A percentile compares a stretch with the other conserved stretches of the same genome.
Evolutionary conservation across 2,113 vertebrate genomes (phyloP).

Genomic region (Coregonus clupeaformis): DNA sequence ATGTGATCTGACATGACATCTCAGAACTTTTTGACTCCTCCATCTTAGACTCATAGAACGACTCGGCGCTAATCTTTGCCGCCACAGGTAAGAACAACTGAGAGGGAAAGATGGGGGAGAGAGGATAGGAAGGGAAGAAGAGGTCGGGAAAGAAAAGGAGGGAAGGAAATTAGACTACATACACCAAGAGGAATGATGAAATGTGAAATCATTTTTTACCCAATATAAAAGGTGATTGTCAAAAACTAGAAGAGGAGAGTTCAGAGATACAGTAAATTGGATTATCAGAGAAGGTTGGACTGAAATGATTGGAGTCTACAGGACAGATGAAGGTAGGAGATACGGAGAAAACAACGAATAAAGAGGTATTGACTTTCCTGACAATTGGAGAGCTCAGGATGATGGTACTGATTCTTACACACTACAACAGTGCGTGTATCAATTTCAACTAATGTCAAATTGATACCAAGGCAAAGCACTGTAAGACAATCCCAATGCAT

Average conservation of each 20-base stretch:
- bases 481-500: no score
- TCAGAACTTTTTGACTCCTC: slow-evolving; percentile 92
- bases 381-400: neutral
- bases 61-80: slow-evolving; percentile 89
- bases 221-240: slow-evolving; percentile 20
- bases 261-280: slow-evolving; percentile 3
- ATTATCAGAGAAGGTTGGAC: slow-evolving; percentile 4
- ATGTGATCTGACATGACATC: slow-evolving; percentile 90
- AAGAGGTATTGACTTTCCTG: neutral
- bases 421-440: no score
- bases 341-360: neutral
- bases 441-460: no score
- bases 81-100: slow-evolving; percentile 88
- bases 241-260: slow-evolving; percentile 11
- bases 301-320: neutral
- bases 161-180: slow-evolving; percentile 26
- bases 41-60: slow-evolving; percentile 92
- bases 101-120: slow-evolving; percentile 55
- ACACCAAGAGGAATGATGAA: slow-evolving; percentile 23
- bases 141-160: slow-evolving; percentile 15
- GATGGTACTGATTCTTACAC: neutral
- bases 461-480: no score
- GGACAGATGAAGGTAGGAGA: slow-evolving; percentile 9
- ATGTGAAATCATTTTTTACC: slow-evolving; percentile 15
- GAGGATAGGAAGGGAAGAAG: neutral